phyloP scores from a whole-genome alignment of 2,888 invertebrate genomes.

The Sinhomidia bicolor region DNA sequence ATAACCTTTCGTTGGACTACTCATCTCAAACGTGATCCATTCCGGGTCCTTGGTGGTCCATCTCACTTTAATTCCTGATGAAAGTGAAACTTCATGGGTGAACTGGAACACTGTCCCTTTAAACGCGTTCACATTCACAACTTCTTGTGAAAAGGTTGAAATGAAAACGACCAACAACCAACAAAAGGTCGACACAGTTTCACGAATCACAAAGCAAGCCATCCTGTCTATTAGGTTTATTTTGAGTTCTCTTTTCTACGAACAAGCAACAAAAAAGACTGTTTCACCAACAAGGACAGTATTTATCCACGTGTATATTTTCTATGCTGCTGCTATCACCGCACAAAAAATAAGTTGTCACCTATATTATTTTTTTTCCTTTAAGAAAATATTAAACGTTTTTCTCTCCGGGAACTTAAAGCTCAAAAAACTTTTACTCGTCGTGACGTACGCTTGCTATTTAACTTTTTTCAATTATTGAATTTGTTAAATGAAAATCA shows the following conservation, averaged over 20 bases:
- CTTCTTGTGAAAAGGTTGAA: background rate
- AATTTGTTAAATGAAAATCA: background rate
- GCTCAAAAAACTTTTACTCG: background rate
- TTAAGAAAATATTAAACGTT: too few species aligned
- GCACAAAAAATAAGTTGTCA: background rate
- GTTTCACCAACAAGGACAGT: too few species aligned
- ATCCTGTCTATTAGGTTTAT: background rate
- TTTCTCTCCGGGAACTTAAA: background rate
- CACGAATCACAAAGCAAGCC: background rate
- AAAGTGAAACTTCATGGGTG: constrained; percentile 45
- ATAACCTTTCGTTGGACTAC: constrained; percentile 80
- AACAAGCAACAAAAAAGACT: too few species aligned
- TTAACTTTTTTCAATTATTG: too few species aligned
- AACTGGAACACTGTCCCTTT: constrained; percentile 63
- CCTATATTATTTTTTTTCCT: too few species aligned
- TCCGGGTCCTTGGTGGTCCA: constrained; percentile 58
- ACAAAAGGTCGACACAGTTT: background rate
- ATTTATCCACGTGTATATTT: too few species aligned
- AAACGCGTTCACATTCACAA: constrained; percentile 30
- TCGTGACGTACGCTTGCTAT: too few species aligned
- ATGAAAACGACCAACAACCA: constrained; percentile 6
- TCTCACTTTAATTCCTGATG: constrained; percentile 56
- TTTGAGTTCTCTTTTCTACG: too few species aligned
- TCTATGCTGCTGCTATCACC: too few species aligned
- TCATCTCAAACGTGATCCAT: constrained; percentile 66